Base-by-base conservation (phyloP, 1,140 invertebrate genomes). In the Tetranychus cinnabarinus region DNA sequence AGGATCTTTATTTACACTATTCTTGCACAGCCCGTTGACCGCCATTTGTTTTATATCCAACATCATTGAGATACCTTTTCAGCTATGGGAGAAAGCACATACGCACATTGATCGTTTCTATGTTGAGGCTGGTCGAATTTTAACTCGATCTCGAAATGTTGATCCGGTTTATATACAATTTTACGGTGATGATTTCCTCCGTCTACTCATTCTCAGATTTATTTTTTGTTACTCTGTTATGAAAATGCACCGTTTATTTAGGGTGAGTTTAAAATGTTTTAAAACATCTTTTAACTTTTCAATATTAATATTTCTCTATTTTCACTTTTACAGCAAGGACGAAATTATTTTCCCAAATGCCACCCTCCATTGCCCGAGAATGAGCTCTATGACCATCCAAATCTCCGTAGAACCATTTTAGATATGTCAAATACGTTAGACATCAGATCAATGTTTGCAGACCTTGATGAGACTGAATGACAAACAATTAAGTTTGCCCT, bases 31-130 rank as follows among this genome's bases (percentile, higher is more conserved):
- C 69, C 90, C 91, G 46, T 75, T 96, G 66, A 86, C 86, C 67
- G 92, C 88, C 57, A 83, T 96, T 70, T 93, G 88, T 75, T 85
- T 86, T 72, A 83, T 89, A 68, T 90, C 87, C 70, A 89, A 89
- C 71, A 81, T 95, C 55, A 80, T 81, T 61, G 86, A 82, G 67
- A 81, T 93, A 61, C 81, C 85, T 36, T 80, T 90, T 66, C 80
- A 83, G 64, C 5, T 85, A 65, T 95, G 89, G 89, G 87, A 93
- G 70, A 81, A 85, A 66, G 89, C 86, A 72, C 86, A 87, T 73
- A 80, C 79, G 62, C 84, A 81, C 73, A 80, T 95, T 54, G 86
- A 92, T 73, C 80, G 83, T 62, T 95, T 95, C 72, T 81, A 92
- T 71, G 80, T 82, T 33, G 89, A 95, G 75, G 86, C 88, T 34